These are phyloP conservation scores for Raillietiella orientalis DNA, from an alignment of 2,888 invertebrate genomes.

Conservation along the genomic window DNA sequence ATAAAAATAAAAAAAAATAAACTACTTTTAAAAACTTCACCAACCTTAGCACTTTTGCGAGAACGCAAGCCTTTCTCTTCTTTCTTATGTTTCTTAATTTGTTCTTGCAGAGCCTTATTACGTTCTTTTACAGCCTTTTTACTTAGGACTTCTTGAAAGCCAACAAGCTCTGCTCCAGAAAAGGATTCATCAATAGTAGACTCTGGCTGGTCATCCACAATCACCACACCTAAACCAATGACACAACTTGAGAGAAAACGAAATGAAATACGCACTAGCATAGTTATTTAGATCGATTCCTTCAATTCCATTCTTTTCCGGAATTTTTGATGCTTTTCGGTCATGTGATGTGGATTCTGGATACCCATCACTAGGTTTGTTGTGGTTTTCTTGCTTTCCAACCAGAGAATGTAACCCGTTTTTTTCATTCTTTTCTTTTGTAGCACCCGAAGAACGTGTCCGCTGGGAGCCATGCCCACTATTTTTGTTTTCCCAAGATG, in stretches of 20 bases:
- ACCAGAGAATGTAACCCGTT: no score
- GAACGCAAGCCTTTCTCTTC: no score
- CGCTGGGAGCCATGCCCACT: not conserved
- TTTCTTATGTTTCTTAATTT: slow-evolving; percentile 11
- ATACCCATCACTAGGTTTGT: not conserved
- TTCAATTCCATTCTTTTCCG: slow-evolving; percentile 19
- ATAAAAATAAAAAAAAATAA: slow-evolving; percentile 1
- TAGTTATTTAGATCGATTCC: slow-evolving; percentile 21
- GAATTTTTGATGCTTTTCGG: slow-evolving; percentile 14
- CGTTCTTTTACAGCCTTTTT: slow-evolving; percentile 31
- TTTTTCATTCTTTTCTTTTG: slow-evolving; percentile 2
- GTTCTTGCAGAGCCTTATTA: slow-evolving; percentile 11
- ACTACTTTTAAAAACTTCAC: not conserved
- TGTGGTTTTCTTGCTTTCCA: slow-evolving; percentile 1
- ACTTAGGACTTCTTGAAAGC: slow-evolving; percentile 53
- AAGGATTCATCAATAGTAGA: slow-evolving; percentile 12
- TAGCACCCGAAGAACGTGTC: not conserved
- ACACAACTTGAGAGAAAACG: slow-evolving; percentile 5
- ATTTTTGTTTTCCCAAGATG: not conserved
- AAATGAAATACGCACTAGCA: slow-evolving; percentile 14
- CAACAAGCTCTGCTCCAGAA: slow-evolving; percentile 17
- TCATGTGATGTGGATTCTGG: slow-evolving; percentile 10
- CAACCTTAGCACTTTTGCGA: no score
- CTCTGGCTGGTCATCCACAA: slow-evolving; percentile 18
- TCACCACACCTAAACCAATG: slow-evolving; percentile 15